Conservation (phyloP, 2,113 vertebrate genomes). For the Damaliscus lunatus region DNA sequence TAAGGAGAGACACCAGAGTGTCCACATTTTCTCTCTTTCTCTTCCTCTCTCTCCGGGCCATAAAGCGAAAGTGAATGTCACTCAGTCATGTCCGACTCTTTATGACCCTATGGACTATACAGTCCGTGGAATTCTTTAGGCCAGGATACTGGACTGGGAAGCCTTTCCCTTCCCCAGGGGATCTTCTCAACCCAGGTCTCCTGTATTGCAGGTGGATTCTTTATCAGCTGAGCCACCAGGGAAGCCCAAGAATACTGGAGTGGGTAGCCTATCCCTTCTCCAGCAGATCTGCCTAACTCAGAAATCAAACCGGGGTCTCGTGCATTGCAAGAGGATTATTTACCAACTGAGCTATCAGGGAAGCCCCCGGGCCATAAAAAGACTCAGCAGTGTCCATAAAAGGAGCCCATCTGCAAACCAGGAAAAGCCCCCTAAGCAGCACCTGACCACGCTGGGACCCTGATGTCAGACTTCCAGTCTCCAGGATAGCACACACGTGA, state of each 20-base stretch:
- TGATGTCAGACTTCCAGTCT: background rate
- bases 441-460: no score
- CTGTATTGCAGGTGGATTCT: background rate
- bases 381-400: background rate
- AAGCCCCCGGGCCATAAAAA: background rate
- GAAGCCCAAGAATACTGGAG: background rate
- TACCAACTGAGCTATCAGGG: background rate
- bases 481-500: background rate
- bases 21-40: background rate
- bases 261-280: background rate
- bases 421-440: background rate
- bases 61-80: background rate
- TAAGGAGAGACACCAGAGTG: background rate
- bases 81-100: background rate
- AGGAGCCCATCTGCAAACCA: background rate
- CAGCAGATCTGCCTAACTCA: background rate
- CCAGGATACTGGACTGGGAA: background rate
- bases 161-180: background rate
- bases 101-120: background rate
- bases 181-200: background rate
- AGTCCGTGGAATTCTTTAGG: background rate
- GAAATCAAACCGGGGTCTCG: background rate
- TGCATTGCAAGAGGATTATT: background rate
- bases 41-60: no score
- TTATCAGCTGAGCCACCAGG: background rate